phyloP scores from a whole-genome alignment of 2,888 invertebrate species.

The Hydropsyche betteni region DNA sequence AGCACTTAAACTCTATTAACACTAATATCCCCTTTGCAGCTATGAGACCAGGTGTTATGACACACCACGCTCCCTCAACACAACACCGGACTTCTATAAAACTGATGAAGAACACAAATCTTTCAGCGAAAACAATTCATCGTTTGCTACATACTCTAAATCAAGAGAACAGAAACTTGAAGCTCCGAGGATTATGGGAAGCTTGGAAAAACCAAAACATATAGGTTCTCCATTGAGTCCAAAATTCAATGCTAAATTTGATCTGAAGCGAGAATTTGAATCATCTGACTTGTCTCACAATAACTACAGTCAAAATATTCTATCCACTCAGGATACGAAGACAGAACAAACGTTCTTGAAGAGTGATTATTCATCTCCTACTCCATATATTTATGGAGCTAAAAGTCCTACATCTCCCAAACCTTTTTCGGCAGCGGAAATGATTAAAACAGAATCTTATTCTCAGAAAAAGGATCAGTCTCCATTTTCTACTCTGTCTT shows the following conservation, averaged over 20 bases:
- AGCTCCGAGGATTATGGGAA: slow-evolving; percentile 53
- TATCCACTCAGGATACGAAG: slow-evolving; percentile 45
- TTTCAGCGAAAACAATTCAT: slow-evolving; percentile 57
- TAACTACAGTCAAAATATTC: slow-evolving; percentile 49
- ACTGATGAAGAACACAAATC: slow-evolving; percentile 57
- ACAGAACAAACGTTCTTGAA: slow-evolving; percentile 44
- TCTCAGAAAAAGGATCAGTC: slow-evolving; percentile 40
- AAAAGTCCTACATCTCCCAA: slow-evolving; percentile 50
- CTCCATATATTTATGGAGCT: slow-evolving; percentile 44
- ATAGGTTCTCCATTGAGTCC: slow-evolving; percentile 60
- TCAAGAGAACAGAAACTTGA: slow-evolving; percentile 53
- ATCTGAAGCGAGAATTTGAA: slow-evolving; percentile 60
- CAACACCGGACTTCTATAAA: slow-evolving; percentile 54
- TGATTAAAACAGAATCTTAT: slow-evolving; percentile 42
- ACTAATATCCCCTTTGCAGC: slow-evolving; percentile 55
- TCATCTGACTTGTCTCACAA: slow-evolving; percentile 54
- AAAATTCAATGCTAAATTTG: slow-evolving; percentile 63
- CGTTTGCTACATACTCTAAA: slow-evolving; percentile 49
- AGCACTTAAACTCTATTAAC: slow-evolving; percentile 43
- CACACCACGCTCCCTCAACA: slow-evolving; percentile 61
- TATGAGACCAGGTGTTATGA: slow-evolving; percentile 68
- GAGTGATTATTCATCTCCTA: slow-evolving; percentile 38
- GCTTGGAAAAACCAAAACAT: slow-evolving; percentile 55
- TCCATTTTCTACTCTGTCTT: slow-evolving; percentile 47
- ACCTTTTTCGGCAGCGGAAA: slow-evolving; percentile 43